Evolutionary conservation across 2,113 vertebrate genomes (phyloP).

Genomic region (Pluvialis apricaria): DNA sequence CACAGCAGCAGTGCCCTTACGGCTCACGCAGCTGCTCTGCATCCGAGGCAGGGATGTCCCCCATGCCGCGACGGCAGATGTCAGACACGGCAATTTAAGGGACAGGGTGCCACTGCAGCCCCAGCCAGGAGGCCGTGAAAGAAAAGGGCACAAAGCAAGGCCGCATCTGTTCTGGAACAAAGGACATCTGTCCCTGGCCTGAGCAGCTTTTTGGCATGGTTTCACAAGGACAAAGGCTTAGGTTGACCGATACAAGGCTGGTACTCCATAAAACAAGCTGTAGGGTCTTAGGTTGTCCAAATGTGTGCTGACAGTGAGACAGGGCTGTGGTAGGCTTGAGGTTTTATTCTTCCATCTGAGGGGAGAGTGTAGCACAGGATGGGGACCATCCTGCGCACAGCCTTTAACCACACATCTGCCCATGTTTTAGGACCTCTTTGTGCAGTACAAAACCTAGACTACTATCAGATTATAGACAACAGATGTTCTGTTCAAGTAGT

Average conservation of each 20-base stretch:
- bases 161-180: conserved; percentile 33
- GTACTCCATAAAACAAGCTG: conserved; percentile 2
- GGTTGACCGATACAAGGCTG: conserved; percentile 16
- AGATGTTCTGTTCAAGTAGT: conserved; percentile 12
- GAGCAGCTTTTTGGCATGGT: neutral
- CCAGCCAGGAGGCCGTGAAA: neutral
- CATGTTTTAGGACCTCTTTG: neutral
- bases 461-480: neutral
- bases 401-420: conserved; percentile 48
- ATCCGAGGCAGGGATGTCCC: neutral
- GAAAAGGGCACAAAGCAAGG: conserved; percentile 34
- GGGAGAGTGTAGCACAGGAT: neutral
- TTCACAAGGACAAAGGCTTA: conserved; percentile 56
- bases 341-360: neutral
- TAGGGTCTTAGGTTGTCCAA: neutral
- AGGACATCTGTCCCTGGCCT: conserved; percentile 51
- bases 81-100: neutral
- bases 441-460: neutral
- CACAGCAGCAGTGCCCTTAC: neutral
- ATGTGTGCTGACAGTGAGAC: neutral
- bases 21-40: neutral
- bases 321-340: neutral
- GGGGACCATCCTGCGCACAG: neutral
- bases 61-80: neutral
- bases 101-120: neutral